phyloP scores from a whole-genome alignment of 2,888 invertebrate species.

The Augiades crinisus region DNA sequence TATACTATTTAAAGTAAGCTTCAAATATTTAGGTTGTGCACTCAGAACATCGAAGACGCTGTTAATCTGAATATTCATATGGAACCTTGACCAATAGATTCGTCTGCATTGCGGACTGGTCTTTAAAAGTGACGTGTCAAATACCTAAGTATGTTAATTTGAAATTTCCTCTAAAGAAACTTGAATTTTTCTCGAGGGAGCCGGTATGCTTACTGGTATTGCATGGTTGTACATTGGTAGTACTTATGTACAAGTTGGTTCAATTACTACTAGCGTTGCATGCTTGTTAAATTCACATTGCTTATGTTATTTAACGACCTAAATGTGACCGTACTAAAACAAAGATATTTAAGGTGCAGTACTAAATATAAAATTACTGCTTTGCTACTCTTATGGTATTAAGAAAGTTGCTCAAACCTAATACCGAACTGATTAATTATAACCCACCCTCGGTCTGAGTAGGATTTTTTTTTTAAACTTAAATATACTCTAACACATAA shows the following conservation, averaged over 20 bases:
- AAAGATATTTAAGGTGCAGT: too few relatives aligned
- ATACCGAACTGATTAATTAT: too few relatives aligned
- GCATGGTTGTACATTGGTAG: background rate
- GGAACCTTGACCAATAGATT: constrained; percentile 60
- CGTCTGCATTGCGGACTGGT: constrained; percentile 38
- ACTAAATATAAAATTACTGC: too few relatives aligned
- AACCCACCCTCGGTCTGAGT: too few relatives aligned
- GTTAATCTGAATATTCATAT: constrained; percentile 55
- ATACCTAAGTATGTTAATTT: constrained; percentile 49
- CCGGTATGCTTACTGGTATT: constrained; percentile 11
- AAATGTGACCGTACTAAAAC: background rate
- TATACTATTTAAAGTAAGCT: background rate
- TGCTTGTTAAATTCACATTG: background rate
- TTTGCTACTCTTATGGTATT: too few relatives aligned
- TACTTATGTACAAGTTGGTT: background rate
- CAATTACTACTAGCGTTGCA: background rate
- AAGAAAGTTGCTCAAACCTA: too few relatives aligned
- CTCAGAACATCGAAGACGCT: constrained; percentile 12
- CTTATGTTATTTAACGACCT: background rate
- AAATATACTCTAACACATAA: too few relatives aligned
- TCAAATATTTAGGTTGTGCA: constrained; percentile 14
- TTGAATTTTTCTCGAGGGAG: constrained; percentile 25
- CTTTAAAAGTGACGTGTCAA: constrained; percentile 35
- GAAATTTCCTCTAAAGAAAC: constrained; percentile 41
- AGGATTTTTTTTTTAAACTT: background rate